phyloP scores from a whole-genome alignment of 2,113 vertebrate genomes.

The Arvicanthis niloticus region DNA sequence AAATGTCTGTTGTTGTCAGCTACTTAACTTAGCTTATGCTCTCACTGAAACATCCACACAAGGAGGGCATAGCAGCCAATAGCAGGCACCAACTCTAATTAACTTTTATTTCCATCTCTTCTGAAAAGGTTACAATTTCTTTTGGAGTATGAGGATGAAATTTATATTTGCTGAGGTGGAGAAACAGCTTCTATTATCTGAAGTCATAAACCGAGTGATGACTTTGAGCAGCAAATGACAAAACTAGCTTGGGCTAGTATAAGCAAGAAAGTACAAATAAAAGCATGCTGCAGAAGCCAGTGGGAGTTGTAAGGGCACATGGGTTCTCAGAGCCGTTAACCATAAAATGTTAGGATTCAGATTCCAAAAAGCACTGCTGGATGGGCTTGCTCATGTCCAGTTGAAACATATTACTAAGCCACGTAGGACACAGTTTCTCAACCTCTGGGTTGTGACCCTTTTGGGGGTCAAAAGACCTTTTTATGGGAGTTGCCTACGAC shows the following conservation, averaged over 20 bases:
- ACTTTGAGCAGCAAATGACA: neutral
- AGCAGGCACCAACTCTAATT: neutral
- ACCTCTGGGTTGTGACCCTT: neutral
- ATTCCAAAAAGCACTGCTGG: neutral
- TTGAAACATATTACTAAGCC: neutral
- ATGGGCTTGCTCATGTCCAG: neutral
- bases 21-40: neutral
- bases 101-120: slow-evolving; percentile 37
- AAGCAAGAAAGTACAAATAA: slow-evolving; percentile 6
- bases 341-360: neutral
- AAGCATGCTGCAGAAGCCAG: neutral
- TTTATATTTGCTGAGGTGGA: neutral
- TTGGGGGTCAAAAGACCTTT: neutral
- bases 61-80: neutral
- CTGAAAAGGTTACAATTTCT: slow-evolving; percentile 23
- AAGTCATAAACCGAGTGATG: neutral
- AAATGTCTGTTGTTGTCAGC: slow-evolving; percentile 13
- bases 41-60: neutral
- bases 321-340: neutral
- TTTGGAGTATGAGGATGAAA: neutral
- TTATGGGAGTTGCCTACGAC: neutral
- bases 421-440: slow-evolving; percentile 17
- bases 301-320: neutral
- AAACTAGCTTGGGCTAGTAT: neutral
- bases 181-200: neutral